These are phyloP conservation scores for Apeira syringaria DNA, from an alignment of 2,888 invertebrate genomes.

Conservation along the genomic window DNA sequence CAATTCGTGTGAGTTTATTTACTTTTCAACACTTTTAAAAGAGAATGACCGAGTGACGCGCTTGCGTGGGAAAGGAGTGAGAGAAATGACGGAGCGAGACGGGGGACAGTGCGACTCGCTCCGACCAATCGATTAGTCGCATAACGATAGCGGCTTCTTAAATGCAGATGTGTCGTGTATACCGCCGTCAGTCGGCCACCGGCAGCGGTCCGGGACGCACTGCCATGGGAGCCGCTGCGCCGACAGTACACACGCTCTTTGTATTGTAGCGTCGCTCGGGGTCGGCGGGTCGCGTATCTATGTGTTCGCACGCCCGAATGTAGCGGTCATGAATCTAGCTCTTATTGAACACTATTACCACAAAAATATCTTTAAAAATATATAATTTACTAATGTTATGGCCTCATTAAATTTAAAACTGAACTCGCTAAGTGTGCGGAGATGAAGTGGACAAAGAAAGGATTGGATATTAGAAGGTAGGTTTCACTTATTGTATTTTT, in stretches of 20 bases:
- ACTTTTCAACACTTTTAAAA: constrained; percentile 78
- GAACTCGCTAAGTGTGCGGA: constrained; percentile 60
- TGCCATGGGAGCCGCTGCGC: constrained; percentile 56
- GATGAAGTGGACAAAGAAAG: constrained; percentile 76
- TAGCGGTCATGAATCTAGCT: constrained; percentile 34
- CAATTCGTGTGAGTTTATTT: constrained; percentile 77
- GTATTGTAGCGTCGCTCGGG: constrained; percentile 59
- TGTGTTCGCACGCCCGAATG: constrained; percentile 42
- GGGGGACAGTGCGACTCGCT: constrained; percentile 72
- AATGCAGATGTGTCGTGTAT: constrained; percentile 82
- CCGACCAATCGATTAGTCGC: constrained; percentile 84
- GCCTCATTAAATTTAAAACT: constrained; percentile 11
- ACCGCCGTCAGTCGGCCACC: constrained; percentile 77
- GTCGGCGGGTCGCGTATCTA: constrained; percentile 48
- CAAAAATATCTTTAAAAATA: constrained; percentile 10
- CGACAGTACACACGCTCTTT: constrained; percentile 58
- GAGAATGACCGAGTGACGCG: constrained; percentile 54
- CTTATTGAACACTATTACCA: constrained; percentile 21
- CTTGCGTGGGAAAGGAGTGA: constrained; percentile 67
- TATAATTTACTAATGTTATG: constrained; percentile 10
- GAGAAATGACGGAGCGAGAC: constrained; percentile 60
- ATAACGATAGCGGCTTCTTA: constrained; percentile 84
- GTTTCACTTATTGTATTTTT: constrained; percentile 31
- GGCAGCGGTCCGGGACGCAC: constrained; percentile 63
- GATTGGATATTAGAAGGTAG: constrained; percentile 70